A percentile compares a stretch with the other conserved stretches of the same genome.
Evolutionary conservation across 2,113 vertebrate species (phyloP).

Genomic region (Cettia cetti): DNA sequence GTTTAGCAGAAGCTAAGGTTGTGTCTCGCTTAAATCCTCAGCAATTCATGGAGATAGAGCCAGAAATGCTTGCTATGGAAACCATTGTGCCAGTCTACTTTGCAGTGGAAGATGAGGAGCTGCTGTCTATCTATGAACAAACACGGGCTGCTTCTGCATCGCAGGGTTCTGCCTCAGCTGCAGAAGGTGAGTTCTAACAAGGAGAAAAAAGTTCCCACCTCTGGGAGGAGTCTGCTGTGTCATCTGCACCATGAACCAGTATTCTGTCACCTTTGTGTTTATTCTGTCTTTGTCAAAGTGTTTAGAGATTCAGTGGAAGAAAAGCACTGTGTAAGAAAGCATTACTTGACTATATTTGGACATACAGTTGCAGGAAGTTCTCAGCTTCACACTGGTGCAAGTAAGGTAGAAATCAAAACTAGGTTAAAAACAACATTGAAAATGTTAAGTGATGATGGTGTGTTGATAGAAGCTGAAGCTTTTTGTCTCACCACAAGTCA

Average conservation of each 20-base stretch:
- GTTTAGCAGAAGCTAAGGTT: not conserved
- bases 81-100: slow-evolving; percentile 96
- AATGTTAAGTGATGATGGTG: not conserved
- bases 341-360: not conserved
- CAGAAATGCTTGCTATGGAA: slow-evolving; percentile 95
- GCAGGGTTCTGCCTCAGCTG: slow-evolving; percentile 88
- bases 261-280: not conserved
- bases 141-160: slow-evolving; percentile 89
- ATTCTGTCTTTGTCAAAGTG: not conserved
- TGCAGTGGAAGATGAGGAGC: slow-evolving; percentile 91
- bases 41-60: slow-evolving; percentile 99
- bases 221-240: not conserved
- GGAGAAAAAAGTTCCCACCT: not conserved
- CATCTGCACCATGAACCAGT: not conserved
- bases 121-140: slow-evolving; percentile 94
- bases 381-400: not conserved
- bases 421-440: not conserved
- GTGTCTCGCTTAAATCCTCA: slow-evolving; percentile 44
- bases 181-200: slow-evolving; percentile 81
- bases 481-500: not conserved
- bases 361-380: not conserved
- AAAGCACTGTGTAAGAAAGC: not conserved
- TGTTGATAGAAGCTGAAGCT: not conserved
- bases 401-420: not conserved
- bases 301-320: not conserved